Conservation (phyloP, 2,888 invertebrate genomes). For the Nomada hirtipes region DNA sequence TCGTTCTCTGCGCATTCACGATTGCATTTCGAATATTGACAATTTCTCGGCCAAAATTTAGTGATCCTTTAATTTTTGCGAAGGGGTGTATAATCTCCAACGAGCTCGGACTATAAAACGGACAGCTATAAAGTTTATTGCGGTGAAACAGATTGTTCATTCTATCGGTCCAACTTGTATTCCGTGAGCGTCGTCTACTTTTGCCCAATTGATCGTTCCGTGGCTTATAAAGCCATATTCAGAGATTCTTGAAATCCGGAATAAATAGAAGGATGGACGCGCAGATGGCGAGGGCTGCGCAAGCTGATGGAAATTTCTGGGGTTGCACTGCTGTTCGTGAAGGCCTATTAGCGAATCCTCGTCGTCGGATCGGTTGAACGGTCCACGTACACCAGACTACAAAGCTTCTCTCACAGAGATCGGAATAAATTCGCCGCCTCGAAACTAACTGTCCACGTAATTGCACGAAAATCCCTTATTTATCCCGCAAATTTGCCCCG, state of each 20-base stretch:
- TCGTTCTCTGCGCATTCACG: too few relatives aligned
- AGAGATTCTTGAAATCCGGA: constrained; percentile 41
- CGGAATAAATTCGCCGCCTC: constrained; percentile 50
- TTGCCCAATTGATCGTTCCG: constrained; percentile 38
- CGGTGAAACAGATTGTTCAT: neutral
- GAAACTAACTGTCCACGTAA: constrained; percentile 63
- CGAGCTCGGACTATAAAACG: too few relatives aligned
- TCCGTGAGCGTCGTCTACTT: neutral
- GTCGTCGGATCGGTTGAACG: constrained; percentile 47
- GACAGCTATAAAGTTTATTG: too few relatives aligned
- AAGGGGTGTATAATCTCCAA: too few relatives aligned
- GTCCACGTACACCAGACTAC: constrained; percentile 28
- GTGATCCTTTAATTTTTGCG: too few relatives aligned
- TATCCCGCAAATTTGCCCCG: constrained; percentile 50
- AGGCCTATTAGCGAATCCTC: constrained; percentile 65
- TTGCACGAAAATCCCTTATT: constrained; percentile 59
- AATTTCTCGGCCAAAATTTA: too few relatives aligned
- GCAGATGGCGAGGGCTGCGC: constrained; percentile 28
- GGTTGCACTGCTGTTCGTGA: constrained; percentile 45
- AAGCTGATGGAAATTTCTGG: constrained; percentile 40
- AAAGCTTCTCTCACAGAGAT: constrained; percentile 47
- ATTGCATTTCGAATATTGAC: too few relatives aligned
- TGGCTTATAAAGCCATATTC: constrained; percentile 31
- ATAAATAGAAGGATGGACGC: constrained; percentile 42
- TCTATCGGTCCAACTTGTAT: neutral